These are phyloP conservation scores for Sander lucioperca DNA, from an alignment of 2,113 vertebrate species.

Conservation along the genomic window DNA sequence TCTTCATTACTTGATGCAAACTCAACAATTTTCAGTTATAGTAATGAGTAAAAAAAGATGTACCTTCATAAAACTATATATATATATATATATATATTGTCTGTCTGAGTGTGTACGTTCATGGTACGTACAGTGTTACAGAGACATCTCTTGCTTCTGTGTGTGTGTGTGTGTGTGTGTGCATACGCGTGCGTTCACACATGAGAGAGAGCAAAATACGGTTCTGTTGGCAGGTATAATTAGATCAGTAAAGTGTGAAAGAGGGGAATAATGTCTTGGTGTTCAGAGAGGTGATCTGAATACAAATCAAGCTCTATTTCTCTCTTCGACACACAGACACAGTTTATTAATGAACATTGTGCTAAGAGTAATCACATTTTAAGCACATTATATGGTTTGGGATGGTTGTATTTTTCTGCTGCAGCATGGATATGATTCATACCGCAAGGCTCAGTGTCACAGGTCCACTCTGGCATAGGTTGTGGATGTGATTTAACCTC, in stretches of 20 bases:
- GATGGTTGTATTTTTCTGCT: too few species aligned
- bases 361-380: too few species aligned
- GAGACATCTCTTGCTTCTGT: neutral
- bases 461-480: slow-evolving; percentile 1
- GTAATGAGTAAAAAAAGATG: neutral
- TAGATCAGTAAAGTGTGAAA: slow-evolving; percentile 59
- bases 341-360: neutral
- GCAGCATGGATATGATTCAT: too few species aligned
- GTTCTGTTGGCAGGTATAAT: slow-evolving; percentile 34
- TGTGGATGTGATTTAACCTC: slow-evolving; percentile 38
- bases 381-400: too few species aligned
- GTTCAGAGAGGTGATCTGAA: slow-evolving; percentile 47
- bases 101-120: neutral
- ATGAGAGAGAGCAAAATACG: neutral
- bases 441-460: neutral
- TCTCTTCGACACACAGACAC: neutral
- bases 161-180: neutral
- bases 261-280: slow-evolving; percentile 38
- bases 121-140: too few species aligned
- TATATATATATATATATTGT: neutral
- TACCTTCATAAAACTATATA: too few species aligned
- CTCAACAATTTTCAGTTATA: neutral
- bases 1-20: neutral
- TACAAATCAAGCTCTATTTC: slow-evolving; percentile 43
- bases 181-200: neutral